Conservation (phyloP, 2,888 invertebrate species). For the Helicoverpa assulta region DNA sequence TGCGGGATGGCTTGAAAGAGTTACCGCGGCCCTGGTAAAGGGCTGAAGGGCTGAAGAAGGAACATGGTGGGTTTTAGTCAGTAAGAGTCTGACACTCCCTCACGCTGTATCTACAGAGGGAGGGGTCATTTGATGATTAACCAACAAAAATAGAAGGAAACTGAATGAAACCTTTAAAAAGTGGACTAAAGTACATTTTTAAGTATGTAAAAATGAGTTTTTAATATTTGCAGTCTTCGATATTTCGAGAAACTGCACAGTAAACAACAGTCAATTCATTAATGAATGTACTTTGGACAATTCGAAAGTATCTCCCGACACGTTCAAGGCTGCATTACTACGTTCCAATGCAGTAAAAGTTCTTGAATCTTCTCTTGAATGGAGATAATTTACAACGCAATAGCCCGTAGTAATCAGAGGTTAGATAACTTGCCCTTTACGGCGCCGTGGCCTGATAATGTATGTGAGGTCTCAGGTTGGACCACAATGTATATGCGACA, state of each 20-base stretch:
- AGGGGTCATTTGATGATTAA: no score
- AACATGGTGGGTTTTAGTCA: no score
- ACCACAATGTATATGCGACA: background rate
- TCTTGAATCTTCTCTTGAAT: conserved; percentile 30
- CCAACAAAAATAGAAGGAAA: no score
- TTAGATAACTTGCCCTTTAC: conserved; percentile 45
- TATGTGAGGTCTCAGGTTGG: background rate
- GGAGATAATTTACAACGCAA: conserved; percentile 35
- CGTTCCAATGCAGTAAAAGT: conserved; percentile 15
- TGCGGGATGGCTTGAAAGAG: no score
- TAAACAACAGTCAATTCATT: conserved; percentile 4
- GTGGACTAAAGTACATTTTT: background rate
- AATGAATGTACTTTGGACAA: conserved; percentile 27
- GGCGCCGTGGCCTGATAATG: background rate
- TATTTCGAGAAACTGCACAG: background rate
- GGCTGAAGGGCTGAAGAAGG: no score
- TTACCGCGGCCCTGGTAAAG: no score
- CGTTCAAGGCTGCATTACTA: conserved; percentile 13
- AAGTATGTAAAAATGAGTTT: background rate
- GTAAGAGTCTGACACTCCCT: no score
- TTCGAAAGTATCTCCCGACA: conserved; percentile 25
- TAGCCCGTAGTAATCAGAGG: conserved; percentile 27
- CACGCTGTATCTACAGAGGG: no score
- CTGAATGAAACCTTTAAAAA: no score
- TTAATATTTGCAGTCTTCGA: background rate